A percentile compares a stretch with the other conserved stretches of the same genome.
phyloP scores from a whole-genome alignment of 2,113 vertebrate genomes.

The Zosterops borbonicus region DNA sequence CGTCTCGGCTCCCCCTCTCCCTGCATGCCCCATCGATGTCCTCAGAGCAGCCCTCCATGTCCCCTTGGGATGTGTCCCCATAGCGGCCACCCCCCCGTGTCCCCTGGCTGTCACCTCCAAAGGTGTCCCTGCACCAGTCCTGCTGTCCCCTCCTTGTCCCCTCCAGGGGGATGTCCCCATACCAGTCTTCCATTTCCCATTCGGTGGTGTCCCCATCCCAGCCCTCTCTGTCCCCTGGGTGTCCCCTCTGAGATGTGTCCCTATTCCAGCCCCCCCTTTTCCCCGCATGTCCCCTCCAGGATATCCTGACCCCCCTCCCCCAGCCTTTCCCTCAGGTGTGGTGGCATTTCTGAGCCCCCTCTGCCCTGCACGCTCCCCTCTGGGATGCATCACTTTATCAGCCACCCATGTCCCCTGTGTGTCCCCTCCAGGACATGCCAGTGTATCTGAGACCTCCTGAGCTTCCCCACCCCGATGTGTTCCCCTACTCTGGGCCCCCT shows the following conservation, averaged over 20 bases:
- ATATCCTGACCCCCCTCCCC: background rate
- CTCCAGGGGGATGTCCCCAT: background rate
- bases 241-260: background rate
- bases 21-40: background rate
- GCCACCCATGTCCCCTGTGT: background rate
- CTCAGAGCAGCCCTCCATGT: background rate
- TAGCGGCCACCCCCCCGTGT: background rate
- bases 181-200: background rate
- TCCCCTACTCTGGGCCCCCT: background rate
- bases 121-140: background rate
- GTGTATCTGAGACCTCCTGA: background rate
- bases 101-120: background rate
- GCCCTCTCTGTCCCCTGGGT: background rate
- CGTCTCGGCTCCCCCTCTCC: background rate
- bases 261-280: background rate
- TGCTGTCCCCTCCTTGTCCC: background rate
- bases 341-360: background rate
- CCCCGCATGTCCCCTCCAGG: background rate
- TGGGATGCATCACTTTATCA: background rate
- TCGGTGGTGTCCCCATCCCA: background rate
- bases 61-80: background rate
- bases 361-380: background rate
- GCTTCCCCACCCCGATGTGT: background rate
- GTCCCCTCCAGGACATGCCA: background rate
- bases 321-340: background rate